phyloP scores from a whole-genome alignment of 2,888 invertebrate species.

The Ethmia dodecea region DNA sequence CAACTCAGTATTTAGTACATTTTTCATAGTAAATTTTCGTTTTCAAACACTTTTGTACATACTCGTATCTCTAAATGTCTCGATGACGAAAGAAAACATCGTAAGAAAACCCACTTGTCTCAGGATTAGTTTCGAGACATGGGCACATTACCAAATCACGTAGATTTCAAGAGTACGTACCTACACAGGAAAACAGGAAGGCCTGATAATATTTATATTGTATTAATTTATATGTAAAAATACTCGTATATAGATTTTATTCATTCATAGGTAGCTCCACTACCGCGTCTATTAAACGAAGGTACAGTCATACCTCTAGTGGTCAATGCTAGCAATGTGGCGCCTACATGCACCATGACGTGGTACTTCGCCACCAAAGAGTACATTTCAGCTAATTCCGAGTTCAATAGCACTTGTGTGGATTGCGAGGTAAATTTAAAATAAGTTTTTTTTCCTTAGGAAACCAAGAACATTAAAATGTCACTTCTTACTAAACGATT shows the following conservation, averaged over 20 bases:
- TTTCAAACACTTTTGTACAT: no score
- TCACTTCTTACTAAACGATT: no score
- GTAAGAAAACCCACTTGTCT: no score
- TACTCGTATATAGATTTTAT: not conserved
- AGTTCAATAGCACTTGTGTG: constrained; percentile 21
- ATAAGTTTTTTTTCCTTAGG: no score
- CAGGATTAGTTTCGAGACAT: no score
- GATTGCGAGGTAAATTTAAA: constrained; percentile 28
- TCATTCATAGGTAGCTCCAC: constrained; percentile 29
- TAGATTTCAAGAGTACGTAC: no score
- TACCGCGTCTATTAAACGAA: constrained; percentile 31
- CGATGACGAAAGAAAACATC: no score
- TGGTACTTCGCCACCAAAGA: constrained; percentile 43
- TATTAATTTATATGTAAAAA: not conserved
- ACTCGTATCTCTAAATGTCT: no score
- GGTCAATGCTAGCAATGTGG: constrained; percentile 37
- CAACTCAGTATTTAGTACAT: no score
- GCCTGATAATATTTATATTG: not conserved
- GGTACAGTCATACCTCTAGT: constrained; percentile 24
- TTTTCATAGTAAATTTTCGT: no score
- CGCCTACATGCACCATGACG: constrained; percentile 38
- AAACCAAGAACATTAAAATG: no score
- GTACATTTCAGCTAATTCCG: constrained; percentile 17
- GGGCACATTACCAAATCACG: no score
- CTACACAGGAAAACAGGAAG: not conserved